Conservation (phyloP, 2,888 invertebrate species). For the Seira sanloemensis region DNA sequence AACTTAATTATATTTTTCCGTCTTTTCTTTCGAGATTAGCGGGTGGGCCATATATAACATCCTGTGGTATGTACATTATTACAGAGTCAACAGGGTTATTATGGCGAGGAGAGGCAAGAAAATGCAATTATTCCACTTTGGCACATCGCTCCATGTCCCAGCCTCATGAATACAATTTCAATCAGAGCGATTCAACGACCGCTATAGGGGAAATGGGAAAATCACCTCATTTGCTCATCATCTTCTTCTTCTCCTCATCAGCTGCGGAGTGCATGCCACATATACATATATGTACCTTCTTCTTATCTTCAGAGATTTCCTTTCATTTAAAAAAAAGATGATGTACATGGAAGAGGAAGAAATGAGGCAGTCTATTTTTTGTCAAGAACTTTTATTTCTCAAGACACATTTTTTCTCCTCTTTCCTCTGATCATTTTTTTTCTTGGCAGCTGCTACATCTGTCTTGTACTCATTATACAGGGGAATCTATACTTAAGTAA, state of each 20-base stretch:
- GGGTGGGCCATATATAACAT: constrained; percentile 51
- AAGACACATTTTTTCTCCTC: not conserved
- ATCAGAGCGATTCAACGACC: not conserved
- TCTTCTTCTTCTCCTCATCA: constrained; percentile 32
- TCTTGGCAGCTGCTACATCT: constrained; percentile 61
- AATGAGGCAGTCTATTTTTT: constrained; percentile 61
- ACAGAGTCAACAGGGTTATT: constrained; percentile 19
- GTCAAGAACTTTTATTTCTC: constrained; percentile 43
- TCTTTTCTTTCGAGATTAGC: not conserved
- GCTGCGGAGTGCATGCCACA: constrained; percentile 15
- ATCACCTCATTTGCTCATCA: constrained; percentile 64
- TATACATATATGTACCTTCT: constrained; percentile 27
- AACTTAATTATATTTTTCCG: constrained; percentile 37
- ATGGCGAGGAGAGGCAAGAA: constrained; percentile 36
- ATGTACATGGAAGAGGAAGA: constrained; percentile 30
- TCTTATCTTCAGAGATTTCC: constrained; percentile 33
- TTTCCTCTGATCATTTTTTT: constrained; percentile 42
- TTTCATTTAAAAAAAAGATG: not conserved
- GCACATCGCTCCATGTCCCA: no score
- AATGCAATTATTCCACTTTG: constrained; percentile 62
- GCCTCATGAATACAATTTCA: no score
- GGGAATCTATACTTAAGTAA: constrained; percentile 33
- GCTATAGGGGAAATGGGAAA: constrained; percentile 54
- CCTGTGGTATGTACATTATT: not conserved
- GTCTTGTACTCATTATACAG: constrained; percentile 44